phyloP scores from a whole-genome alignment of 2,113 vertebrate species.

The Raja brachyura region DNA sequence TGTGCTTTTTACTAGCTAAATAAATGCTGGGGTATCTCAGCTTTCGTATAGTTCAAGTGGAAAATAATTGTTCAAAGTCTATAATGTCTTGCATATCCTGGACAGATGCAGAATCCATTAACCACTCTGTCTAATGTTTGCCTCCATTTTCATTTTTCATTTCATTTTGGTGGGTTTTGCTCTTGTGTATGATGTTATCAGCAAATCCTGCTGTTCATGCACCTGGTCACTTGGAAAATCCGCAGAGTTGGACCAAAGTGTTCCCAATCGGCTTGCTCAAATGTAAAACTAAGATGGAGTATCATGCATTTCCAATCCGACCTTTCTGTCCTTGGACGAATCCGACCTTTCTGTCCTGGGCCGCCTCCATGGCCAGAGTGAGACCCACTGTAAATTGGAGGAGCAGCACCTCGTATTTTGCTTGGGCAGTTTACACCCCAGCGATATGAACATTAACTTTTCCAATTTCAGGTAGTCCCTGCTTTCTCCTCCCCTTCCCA shows the following conservation, averaged over 20 bases:
- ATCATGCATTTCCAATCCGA: not conserved
- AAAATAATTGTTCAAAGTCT: not conserved
- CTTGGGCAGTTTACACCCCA: too few relatives aligned
- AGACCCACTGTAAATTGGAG: too few relatives aligned
- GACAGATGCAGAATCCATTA: not conserved
- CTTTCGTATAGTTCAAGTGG: not conserved
- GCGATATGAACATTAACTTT: too few relatives aligned
- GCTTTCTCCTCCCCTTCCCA: too few relatives aligned
- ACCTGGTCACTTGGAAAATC: too few relatives aligned
- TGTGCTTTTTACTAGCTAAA: not conserved
- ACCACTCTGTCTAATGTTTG: too few relatives aligned
- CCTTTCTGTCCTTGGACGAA: too few relatives aligned
- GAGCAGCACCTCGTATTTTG: too few relatives aligned
- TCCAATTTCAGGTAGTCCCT: too few relatives aligned
- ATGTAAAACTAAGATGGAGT: not conserved
- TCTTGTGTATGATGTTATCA: not conserved
- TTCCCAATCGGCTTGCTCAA: not conserved
- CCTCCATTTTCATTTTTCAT: too few relatives aligned
- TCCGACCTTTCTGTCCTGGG: too few relatives aligned
- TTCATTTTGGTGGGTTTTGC: not conserved
- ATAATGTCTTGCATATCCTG: not conserved
- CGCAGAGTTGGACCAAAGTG: not conserved
- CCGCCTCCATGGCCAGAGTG: too few relatives aligned
- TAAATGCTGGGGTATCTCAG: not conserved
- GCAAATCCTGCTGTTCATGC: not conserved